Evolutionary conservation across 2,888 invertebrate genomes (phyloP).

Genomic region (Trichopria drosophilae): DNA sequence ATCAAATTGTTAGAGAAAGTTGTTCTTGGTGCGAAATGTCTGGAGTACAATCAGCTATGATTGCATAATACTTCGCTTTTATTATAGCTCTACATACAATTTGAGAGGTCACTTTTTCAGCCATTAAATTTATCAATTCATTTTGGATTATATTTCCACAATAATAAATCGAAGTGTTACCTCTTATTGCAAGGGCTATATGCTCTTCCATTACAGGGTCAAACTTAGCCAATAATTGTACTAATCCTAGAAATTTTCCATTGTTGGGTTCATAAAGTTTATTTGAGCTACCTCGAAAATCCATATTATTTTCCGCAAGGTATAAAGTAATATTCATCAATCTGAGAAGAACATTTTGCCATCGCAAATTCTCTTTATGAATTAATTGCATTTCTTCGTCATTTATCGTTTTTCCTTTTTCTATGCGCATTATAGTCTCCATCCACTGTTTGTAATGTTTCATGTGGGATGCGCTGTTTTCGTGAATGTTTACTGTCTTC

Average conservation of each 20-base stretch:
- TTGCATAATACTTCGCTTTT: slow-evolving; percentile 2
- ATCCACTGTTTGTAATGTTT: no score
- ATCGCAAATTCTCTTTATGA: no score
- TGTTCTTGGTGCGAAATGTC: slow-evolving; percentile 6
- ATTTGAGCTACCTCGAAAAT: slow-evolving; percentile 3
- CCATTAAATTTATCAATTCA: slow-evolving; percentile 7
- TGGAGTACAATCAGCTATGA: slow-evolving; percentile 8
- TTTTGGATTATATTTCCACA: slow-evolving; percentile 10
- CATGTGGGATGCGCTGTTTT: no score
- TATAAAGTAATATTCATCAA: not conserved
- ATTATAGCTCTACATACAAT: not conserved
- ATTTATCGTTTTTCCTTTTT: no score
- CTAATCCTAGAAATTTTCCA: slow-evolving; percentile 4
- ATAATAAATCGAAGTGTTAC: slow-evolving; percentile 1
- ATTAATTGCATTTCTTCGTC: no score
- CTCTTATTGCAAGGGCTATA: not conserved
- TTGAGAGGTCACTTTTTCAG: not conserved
- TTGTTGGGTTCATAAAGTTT: not conserved
- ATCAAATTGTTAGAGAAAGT: not conserved
- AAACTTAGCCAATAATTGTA: slow-evolving; percentile 2
- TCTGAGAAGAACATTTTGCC: not conserved
- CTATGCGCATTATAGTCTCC: no score
- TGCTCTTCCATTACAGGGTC: slow-evolving; percentile 3
- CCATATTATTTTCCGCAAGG: slow-evolving; percentile 4
- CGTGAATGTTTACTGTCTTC: no score